These are phyloP conservation scores for Colius striatus DNA, from an alignment of 2,113 vertebrate genomes.

Conservation along the genomic window DNA sequence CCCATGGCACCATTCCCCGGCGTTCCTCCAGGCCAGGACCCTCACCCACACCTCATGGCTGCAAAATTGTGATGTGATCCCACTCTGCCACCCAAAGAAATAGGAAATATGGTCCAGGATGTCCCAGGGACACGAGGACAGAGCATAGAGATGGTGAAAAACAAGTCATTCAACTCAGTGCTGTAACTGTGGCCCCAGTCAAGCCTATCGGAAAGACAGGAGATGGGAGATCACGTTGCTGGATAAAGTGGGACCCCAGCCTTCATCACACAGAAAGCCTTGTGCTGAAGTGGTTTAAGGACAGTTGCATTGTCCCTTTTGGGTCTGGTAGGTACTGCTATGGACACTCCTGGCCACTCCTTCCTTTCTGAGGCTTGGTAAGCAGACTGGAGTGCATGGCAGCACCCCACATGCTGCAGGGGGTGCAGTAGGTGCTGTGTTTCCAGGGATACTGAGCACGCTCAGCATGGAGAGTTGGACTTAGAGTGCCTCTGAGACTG, in stretches of 20 bases:
- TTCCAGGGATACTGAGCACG: not conserved
- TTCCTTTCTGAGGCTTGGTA: not conserved
- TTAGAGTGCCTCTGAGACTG: not conserved
- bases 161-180: not conserved
- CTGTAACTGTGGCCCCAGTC: fast-evolving
- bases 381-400: not conserved
- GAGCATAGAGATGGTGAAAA: not conserved
- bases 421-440: fast-evolving
- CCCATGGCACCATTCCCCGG: fast-evolving
- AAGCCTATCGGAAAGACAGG: not conserved
- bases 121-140: fast-evolving
- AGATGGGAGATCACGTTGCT: not conserved
- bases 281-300: not conserved
- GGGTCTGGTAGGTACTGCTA: not conserved
- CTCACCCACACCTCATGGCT: not conserved
- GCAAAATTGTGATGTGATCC: fast-evolving
- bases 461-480: not conserved
- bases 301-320: not conserved
- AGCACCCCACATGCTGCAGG: fast-evolving
- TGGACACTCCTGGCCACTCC: not conserved
- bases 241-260: not conserved
- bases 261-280: not conserved
- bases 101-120: not conserved
- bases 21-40: not conserved
- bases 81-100: fast-evolving